A percentile compares a stretch with the other conserved stretches of the same genome.
Evolutionary conservation across 2,113 vertebrate genomes (phyloP).

Genomic region (Nannobrachium achirus): DNA sequence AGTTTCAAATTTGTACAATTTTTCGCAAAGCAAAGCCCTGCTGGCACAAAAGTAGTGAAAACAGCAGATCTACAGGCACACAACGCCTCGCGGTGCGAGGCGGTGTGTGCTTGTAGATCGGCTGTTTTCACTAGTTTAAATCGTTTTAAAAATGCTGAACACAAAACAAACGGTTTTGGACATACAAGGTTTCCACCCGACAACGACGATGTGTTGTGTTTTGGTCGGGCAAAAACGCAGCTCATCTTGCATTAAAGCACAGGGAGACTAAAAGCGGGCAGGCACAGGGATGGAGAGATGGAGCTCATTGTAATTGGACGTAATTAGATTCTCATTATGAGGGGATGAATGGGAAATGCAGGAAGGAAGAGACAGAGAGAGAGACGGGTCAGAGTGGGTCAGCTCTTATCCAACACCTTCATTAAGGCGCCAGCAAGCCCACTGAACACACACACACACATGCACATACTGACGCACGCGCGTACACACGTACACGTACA

Average conservation of each 20-base stretch:
- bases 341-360: conserved; percentile 66
- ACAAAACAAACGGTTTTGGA: too few relatives aligned
- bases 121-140: too few relatives aligned
- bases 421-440: conserved; percentile 65
- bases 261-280: conserved; percentile 25
- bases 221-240: neutral
- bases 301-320: conserved; percentile 74
- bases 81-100: too few relatives aligned
- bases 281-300: conserved; percentile 41
- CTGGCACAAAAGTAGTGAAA: too few relatives aligned
- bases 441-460: conserved; percentile 12
- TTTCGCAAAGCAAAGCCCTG: too few relatives aligned
- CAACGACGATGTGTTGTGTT: neutral
- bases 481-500: conserved; percentile 4
- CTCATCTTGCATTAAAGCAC: conserved; percentile 13
- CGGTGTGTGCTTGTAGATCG: too few relatives aligned
- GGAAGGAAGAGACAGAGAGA: conserved; percentile 60
- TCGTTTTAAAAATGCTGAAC: too few relatives aligned
- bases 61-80: too few relatives aligned
- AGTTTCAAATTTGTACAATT: too few relatives aligned
- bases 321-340: conserved; percentile 77
- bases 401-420: conserved; percentile 72
- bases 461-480: conserved; percentile 17
- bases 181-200: too few relatives aligned
- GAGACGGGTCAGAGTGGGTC: conserved; percentile 63